Evolutionary conservation across 1,140 invertebrate species (phyloP).

Genomic region (Brachionus manjavacas): DNA sequence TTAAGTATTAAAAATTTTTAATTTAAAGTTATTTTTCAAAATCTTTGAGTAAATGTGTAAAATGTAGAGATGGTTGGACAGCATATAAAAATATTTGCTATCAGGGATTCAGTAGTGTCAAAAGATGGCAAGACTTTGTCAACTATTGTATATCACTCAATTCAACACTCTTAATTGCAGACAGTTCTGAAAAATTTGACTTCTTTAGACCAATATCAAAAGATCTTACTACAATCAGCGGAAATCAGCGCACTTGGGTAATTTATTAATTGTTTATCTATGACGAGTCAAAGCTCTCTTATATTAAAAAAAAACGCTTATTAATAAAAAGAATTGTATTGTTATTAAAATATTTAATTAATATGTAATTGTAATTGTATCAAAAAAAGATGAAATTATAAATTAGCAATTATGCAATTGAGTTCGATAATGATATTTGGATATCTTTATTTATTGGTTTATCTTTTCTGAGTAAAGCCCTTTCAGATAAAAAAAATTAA

Average conservation of each 20-base stretch:
- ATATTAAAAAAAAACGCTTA: no score
- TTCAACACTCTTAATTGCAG: not conserved
- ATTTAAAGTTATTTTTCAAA: not conserved
- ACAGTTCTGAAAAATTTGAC: not conserved
- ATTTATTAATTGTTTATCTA: not conserved
- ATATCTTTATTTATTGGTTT: no score
- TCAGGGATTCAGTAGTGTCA: not conserved
- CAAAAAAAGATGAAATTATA: no score
- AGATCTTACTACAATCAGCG: not conserved
- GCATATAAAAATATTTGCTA: not conserved
- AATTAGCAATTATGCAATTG: no score
- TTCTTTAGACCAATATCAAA: not conserved
- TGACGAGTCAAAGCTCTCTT: no score
- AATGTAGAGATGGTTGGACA: not conserved
- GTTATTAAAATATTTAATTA: no score
- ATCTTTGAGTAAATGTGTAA: not conserved
- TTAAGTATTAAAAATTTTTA: not conserved
- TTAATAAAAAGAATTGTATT: no score
- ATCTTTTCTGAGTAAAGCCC: no score
- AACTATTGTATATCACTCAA: not conserved
- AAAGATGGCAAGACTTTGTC: not conserved
- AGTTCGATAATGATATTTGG: no score
- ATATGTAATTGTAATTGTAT: no score
- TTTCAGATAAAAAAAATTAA: no score
- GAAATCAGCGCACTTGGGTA: slow-evolving; percentile 1